Base-by-base conservation (phyloP, 2,797 vertebrate species). In the Dendrocincla tyrannina region DNA sequence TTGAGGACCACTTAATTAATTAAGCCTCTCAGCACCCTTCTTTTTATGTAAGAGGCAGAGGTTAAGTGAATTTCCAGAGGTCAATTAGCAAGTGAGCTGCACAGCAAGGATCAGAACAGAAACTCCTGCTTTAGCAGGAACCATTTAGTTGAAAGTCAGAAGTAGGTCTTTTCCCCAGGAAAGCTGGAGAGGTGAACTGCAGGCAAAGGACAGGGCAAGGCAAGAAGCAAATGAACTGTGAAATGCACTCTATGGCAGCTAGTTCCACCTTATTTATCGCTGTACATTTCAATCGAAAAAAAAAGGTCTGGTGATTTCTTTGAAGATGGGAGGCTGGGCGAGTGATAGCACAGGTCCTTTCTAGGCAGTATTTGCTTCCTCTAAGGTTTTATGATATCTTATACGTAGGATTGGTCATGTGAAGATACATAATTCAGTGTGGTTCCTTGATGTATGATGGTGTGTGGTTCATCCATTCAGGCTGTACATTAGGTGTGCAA, bases 21-120 rank as follows among this genome's bases (percentile, higher is more conserved):
- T 79, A 89, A 84, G 47, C 76, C 37, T 70, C 88, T 93, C 69
- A 32, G 77, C 59, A 82, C 41, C 19, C 32, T 19, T 73, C 64
- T 73, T 91, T 93, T 78, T 83, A 84, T 69, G 41, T 37, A 62
- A 88, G 73, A 86, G 55, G 52, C 33, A 60, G 63, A 92, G 73
- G 79, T 79, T 90, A 93, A 94, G 80, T 95, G 91, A 76, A 78
- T 85, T 96, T 84, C 83, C 68, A 60, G 66, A 91, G 85, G 89
- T 82, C 23, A 3, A 63, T 91, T 62, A 94, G 62, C 53, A 87
- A 66, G 63, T 1, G 2, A 85, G 81, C 49, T 68, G 60, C 76
- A 55, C 7, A 59, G 53, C 62, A 56, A 33, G 30, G 52, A 52
- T 76, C 37, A n/a, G 35, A 91, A 73, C 62, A 88, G 33, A 74